These are phyloP conservation scores for Sinella curviseta DNA, from an alignment of 1,140 invertebrate genomes.

Conservation along the genomic window DNA sequence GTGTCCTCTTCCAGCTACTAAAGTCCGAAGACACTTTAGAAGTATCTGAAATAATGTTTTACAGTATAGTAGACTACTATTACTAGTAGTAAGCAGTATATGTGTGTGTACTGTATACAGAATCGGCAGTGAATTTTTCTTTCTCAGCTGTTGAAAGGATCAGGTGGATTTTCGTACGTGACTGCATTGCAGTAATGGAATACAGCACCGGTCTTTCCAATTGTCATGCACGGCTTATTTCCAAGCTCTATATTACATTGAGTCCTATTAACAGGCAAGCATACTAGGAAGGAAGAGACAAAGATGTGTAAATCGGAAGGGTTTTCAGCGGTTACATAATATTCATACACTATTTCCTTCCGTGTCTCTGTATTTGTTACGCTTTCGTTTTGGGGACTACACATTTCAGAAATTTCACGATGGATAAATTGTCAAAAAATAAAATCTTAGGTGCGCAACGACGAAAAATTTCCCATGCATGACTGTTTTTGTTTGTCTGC, in stretches of 20 bases:
- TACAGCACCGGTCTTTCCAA: constrained; percentile 2
- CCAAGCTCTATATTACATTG: constrained; percentile 17
- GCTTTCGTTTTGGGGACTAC: no score
- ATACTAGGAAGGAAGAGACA: neutral
- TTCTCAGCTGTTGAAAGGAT: constrained; percentile 17
- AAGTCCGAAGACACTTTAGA: no score
- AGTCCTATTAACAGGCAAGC: neutral
- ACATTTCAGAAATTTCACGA: no score
- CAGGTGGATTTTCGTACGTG: constrained; percentile 24
- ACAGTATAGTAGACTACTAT: no score
- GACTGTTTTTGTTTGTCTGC: neutral
- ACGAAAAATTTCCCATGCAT: constrained; percentile 1
- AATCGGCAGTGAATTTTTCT: neutral
- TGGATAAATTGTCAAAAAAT: neutral
- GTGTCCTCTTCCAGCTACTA: no score
- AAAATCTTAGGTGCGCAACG: neutral
- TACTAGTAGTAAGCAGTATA: no score
- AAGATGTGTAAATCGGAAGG: constrained; percentile 11
- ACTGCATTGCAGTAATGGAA: constrained; percentile 24
- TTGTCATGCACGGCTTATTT: constrained; percentile 24
- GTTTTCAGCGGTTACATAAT: neutral
- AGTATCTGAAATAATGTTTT: no score
- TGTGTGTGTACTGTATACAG: neutral
- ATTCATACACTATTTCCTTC: neutral
- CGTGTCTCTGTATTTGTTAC: neutral